A percentile compares a stretch with the other conserved stretches of the same genome.
Conservation (phyloP, 2,113 vertebrate genomes). For the Psittacus erithacus region DNA sequence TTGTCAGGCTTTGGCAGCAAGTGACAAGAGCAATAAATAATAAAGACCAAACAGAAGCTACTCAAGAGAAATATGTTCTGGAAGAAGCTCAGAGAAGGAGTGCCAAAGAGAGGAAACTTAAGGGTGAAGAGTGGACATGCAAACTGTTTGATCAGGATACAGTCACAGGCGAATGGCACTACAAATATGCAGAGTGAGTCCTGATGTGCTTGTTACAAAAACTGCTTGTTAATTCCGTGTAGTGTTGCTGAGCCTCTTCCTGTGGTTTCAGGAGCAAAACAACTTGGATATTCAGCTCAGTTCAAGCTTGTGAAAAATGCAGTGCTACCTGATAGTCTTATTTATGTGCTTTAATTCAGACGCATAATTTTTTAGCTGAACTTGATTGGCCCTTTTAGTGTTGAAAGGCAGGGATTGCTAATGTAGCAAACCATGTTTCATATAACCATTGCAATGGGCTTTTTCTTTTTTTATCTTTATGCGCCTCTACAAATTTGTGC, state of each 20-base stretch:
- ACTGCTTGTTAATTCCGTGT: background rate
- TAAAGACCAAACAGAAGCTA: slow-evolving; percentile 98
- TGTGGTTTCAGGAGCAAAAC: background rate
- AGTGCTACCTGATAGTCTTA: background rate
- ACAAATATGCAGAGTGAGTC: slow-evolving; percentile 95
- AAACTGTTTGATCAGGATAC: slow-evolving; percentile 92
- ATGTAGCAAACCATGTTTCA: background rate
- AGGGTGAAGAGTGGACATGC: slow-evolving; percentile 89
- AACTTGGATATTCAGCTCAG: background rate
- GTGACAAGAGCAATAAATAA: slow-evolving; percentile 95
- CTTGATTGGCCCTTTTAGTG: background rate
- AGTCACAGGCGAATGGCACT: slow-evolving; percentile 95
- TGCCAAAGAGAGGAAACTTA: slow-evolving; percentile 91
- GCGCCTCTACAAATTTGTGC: rapidly evolving
- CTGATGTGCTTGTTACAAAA: background rate
- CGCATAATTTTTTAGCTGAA: background rate
- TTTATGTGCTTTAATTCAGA: background rate
- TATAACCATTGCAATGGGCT: background rate
- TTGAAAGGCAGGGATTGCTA: background rate
- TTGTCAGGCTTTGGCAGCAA: slow-evolving; percentile 93
- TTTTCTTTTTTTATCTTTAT: background rate
- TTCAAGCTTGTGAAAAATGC: background rate
- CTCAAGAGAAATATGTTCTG: slow-evolving; percentile 93
- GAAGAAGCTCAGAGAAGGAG: slow-evolving; percentile 94
- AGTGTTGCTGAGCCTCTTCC: background rate